Conservation (phyloP, 2,888 invertebrate species). For the Erynnis tages region DNA sequence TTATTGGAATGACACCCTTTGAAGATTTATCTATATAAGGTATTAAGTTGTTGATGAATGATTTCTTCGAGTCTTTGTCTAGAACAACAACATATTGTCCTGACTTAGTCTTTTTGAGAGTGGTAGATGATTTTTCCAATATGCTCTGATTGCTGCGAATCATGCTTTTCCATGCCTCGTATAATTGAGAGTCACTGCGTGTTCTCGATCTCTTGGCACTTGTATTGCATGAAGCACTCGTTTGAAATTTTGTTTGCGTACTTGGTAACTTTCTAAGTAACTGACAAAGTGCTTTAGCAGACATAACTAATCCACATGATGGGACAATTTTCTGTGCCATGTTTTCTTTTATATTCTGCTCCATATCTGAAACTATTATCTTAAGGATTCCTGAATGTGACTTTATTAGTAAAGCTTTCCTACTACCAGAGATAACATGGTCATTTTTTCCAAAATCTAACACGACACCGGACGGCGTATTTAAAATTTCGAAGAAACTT, state of each 20-base stretch:
- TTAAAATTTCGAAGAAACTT: slow-evolving; percentile 43
- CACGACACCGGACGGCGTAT: slow-evolving; percentile 45
- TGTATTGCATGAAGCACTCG: neutral
- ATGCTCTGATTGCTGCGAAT: slow-evolving; percentile 36
- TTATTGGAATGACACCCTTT: slow-evolving; percentile 45
- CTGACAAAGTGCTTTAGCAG: slow-evolving; percentile 37
- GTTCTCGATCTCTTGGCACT: slow-evolving; percentile 34
- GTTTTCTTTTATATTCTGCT: neutral
- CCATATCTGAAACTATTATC: slow-evolving; percentile 32
- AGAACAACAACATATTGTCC: slow-evolving; percentile 51
- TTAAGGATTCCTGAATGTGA: slow-evolving; percentile 52
- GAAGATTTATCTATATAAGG: slow-evolving; percentile 40
- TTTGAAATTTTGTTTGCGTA: slow-evolving; percentile 25
- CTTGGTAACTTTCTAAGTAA: slow-evolving; percentile 38
- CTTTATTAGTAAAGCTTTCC: slow-evolving; percentile 50
- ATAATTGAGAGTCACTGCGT: slow-evolving; percentile 47
- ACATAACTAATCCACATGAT: slow-evolving; percentile 26
- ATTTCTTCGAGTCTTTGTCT: slow-evolving; percentile 50
- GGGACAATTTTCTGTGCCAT: slow-evolving; percentile 9
- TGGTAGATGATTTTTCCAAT: slow-evolving; percentile 35
- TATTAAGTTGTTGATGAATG: slow-evolving; percentile 50
- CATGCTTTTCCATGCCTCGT: slow-evolving; percentile 39
- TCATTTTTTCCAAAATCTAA: slow-evolving; percentile 43
- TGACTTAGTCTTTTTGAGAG: slow-evolving; percentile 45
- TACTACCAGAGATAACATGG: slow-evolving; percentile 8